Percentiles rank a stretch among this genome's conserved stretches.
Evolutionary conservation across 2,888 invertebrate genomes (phyloP).

Genomic region (Stegophylla sp.): DNA sequence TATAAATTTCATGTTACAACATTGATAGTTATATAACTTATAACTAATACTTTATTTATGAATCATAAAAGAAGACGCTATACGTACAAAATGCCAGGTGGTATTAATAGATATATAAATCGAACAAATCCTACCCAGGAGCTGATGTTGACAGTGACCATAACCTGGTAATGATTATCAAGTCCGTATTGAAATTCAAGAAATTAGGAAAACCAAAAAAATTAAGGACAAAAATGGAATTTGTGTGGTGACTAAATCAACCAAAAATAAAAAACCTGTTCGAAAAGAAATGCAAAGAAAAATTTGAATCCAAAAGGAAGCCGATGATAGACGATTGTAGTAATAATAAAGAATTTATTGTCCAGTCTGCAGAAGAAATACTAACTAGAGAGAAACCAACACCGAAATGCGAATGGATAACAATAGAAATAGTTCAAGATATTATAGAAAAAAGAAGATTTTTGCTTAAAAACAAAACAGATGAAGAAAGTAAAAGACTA

Average conservation of each 20-base stretch:
- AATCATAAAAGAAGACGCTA: too few relatives aligned
- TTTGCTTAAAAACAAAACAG: conserved; percentile 34
- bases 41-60: too few relatives aligned
- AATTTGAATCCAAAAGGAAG: conserved; percentile 23
- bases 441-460: conserved; percentile 39
- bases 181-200: conserved; percentile 21
- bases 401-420: conserved; percentile 34
- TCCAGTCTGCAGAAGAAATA: conserved; percentile 30
- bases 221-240: conserved; percentile 31
- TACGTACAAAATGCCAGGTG: too few relatives aligned
- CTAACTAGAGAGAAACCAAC: conserved; percentile 30
- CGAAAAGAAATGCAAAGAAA: conserved; percentile 27
- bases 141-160: conserved; percentile 44
- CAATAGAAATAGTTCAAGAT: conserved; percentile 46
- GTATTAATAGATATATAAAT: too few relatives aligned
- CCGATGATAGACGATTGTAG: conserved; percentile 26
- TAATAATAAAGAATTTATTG: conserved; percentile 9
- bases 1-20: too few relatives aligned
- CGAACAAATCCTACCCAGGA: conserved; percentile 37
- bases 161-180: conserved; percentile 47
- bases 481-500: conserved; percentile 23
- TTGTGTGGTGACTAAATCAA: conserved; percentile 29
- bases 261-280: conserved; percentile 35
- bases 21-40: too few relatives aligned
- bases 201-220: conserved; percentile 27